Evolutionary conservation across 2,888 invertebrate genomes (phyloP).

Genomic region (Drosophila ezoana): DNA sequence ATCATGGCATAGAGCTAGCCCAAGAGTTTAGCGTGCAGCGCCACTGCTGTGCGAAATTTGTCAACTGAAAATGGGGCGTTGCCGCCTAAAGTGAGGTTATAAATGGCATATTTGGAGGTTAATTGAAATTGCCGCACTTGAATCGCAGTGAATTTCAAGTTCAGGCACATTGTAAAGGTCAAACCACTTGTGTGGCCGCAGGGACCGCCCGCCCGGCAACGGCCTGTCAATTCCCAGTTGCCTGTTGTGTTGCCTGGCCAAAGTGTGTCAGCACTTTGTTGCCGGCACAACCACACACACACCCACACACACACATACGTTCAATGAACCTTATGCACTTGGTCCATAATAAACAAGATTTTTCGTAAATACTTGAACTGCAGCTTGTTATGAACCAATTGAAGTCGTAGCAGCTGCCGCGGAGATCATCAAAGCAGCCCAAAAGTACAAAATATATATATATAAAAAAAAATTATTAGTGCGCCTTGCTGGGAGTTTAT

Average conservation of each 20-base stretch:
- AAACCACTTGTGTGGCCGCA: constrained; percentile 78
- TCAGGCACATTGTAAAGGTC: constrained; percentile 63
- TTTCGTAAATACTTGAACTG: constrained; percentile 62
- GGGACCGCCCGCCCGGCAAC: constrained; percentile 33
- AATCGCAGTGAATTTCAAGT: constrained; percentile 56
- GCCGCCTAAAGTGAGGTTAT: constrained; percentile 42
- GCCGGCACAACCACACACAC: constrained; percentile 11
- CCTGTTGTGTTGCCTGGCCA: constrained; percentile 54
- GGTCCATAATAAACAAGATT: constrained; percentile 69
- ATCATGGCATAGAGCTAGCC: constrained; percentile 34
- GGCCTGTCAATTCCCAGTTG: constrained; percentile 54
- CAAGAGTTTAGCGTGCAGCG: constrained; percentile 3
- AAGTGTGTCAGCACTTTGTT: constrained; percentile 75
- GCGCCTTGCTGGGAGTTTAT: constrained; percentile 32
- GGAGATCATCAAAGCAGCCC: constrained; percentile 55
- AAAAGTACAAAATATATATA: constrained; percentile 21
- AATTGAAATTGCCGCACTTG: constrained; percentile 65
- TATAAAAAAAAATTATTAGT: constrained; percentile 57
- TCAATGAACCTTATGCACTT: constrained; percentile 71
- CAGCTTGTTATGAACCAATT: constrained; percentile 66
- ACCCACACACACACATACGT: constrained; percentile 44
- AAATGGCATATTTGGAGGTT: constrained; percentile 57
- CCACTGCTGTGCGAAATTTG: constrained; percentile 54
- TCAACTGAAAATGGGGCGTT: constrained; percentile 46
- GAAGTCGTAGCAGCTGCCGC: constrained; percentile 68